phyloP scores from a whole-genome alignment of 2,888 invertebrate species.

The Gnatocerus cornutus region DNA sequence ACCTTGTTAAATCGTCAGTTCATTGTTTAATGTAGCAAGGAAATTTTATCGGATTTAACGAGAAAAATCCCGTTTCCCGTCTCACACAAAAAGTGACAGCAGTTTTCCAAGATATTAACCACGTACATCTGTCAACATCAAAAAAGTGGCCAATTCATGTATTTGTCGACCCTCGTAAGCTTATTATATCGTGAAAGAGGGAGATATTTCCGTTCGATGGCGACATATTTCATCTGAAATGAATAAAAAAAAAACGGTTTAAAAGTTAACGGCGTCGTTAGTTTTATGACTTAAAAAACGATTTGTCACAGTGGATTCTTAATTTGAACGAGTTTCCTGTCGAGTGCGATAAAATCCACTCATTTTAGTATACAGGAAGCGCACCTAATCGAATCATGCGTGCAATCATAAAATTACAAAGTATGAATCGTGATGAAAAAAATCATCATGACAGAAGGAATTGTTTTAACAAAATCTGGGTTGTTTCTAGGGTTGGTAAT shows the following conservation, averaged over 20 bases:
- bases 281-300: conserved; percentile 5
- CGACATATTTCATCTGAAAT: conserved; percentile 62
- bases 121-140: conserved; percentile 70
- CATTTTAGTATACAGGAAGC: conserved; percentile 18
- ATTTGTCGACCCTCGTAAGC: conserved; percentile 68
- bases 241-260: not conserved
- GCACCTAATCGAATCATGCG: conserved; percentile 30
- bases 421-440: conserved; percentile 30
- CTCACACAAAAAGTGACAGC: conserved; percentile 66
- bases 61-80: conserved; percentile 58
- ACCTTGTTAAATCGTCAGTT: not conserved
- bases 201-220: conserved; percentile 51
- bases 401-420: conserved; percentile 36
- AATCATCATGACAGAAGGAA: conserved; percentile 12
- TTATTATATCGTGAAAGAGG: conserved; percentile 49
- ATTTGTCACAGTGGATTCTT: conserved; percentile 27
- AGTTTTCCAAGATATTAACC: conserved; percentile 70
- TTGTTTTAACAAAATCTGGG: conserved; percentile 24
- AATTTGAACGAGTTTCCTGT: conserved; percentile 25
- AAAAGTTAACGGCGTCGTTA: conserved; percentile 21
- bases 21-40: conserved; percentile 57
- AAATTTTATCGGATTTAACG: conserved; percentile 63
- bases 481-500: conserved; percentile 17
- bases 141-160: conserved; percentile 68
- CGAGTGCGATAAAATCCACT: conserved; percentile 21